phyloP scores from a whole-genome alignment of 1,140 invertebrate species.

The Frieseomelitta varia region DNA sequence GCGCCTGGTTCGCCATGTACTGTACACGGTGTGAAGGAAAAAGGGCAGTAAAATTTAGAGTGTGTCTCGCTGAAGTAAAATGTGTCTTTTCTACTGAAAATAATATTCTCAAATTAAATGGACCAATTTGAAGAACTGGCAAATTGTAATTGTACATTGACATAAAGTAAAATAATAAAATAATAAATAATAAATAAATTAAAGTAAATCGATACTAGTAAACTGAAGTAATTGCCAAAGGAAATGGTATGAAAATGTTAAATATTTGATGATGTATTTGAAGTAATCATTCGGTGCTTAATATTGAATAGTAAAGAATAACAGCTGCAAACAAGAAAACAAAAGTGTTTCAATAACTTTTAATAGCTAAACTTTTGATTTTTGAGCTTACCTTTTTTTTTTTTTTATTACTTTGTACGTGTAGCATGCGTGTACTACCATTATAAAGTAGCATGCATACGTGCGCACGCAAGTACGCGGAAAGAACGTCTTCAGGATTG shows the following conservation, averaged over 20 bases:
- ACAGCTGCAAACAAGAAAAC: neutral
- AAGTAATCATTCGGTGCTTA: neutral
- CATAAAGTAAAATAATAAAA: neutral
- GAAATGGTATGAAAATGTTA: neutral
- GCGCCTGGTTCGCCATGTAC: neutral
- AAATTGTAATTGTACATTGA: neutral
- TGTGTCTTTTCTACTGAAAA: neutral
- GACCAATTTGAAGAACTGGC: neutral
- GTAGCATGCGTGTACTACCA: no score
- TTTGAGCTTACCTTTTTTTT: neutral
- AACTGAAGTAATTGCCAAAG: neutral
- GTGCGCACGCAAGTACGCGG: neutral
- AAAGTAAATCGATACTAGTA: neutral
- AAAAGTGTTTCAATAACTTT: neutral
- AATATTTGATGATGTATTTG: neutral
- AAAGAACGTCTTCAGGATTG: neutral
- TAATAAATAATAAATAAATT: neutral
- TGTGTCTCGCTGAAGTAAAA: neutral
- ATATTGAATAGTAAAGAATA: neutral
- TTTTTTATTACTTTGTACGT: neutral
- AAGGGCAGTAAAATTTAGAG: neutral
- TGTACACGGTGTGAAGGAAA: neutral
- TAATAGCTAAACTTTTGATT: neutral
- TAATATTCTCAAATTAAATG: neutral
- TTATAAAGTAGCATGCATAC: neutral